phyloP scores from a whole-genome alignment of 1,140 invertebrate species.

The Listronotus oregonensis region DNA sequence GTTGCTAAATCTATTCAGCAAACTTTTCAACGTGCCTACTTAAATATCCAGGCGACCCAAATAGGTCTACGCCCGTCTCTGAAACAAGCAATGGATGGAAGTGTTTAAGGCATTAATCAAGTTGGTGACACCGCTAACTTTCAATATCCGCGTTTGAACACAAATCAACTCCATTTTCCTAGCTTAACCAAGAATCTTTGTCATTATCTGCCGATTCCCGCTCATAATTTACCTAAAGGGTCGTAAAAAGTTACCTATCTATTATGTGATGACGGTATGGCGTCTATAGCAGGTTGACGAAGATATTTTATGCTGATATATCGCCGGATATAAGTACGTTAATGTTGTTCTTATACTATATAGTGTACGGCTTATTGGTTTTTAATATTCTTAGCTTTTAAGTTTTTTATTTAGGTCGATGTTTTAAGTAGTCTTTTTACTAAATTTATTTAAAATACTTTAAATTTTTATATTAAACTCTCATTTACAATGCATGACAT shows the following conservation, averaged over 20 bases:
- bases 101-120: conserved; percentile 19
- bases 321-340: too few species aligned
- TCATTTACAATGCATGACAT: too few species aligned
- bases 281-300: background rate
- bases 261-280: conserved; percentile 5
- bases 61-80: conserved; percentile 10
- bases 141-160: conserved; percentile 22
- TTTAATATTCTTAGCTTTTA: too few species aligned
- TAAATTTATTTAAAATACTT: too few species aligned
- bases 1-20: too few species aligned
- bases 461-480: too few species aligned
- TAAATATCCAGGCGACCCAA: background rate
- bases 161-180: conserved; percentile 16
- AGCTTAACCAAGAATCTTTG: conserved; percentile 11
- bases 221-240: conserved; percentile 19
- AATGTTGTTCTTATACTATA: too few species aligned
- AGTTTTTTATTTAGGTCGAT: too few species aligned
- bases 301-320: too few species aligned
- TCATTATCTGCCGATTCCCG: conserved; percentile 15
- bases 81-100: background rate
- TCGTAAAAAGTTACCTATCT: conserved; percentile 14
- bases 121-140: conserved; percentile 13
- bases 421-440: too few species aligned
- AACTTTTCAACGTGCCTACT: too few species aligned
- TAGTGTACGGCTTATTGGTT: too few species aligned